These are phyloP conservation scores for Drosophila mayri DNA, from an alignment of 1,140 invertebrate genomes.

Conservation along the genomic window DNA sequence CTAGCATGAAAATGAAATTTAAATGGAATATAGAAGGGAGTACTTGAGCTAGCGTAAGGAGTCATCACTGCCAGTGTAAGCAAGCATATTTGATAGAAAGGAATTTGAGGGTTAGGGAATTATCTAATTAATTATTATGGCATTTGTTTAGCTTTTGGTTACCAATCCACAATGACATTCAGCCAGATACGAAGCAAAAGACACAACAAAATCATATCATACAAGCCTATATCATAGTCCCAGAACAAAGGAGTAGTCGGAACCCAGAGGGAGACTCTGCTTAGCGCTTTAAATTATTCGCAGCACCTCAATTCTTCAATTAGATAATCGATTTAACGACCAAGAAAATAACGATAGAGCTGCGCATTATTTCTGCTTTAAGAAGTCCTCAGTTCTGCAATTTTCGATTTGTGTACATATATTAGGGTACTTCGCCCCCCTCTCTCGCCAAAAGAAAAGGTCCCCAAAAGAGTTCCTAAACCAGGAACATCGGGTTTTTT, in stretches of 20 bases:
- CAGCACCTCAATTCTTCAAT: conserved; percentile 1
- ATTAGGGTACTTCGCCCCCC: conserved; percentile 34
- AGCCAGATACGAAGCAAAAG: conserved; percentile 41
- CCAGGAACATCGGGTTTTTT: conserved; percentile 66
- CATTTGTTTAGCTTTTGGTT: conserved; percentile 25
- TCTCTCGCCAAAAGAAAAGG: conserved; percentile 35
- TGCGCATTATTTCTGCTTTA: conserved; percentile 42
- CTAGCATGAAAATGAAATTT: conserved; percentile 5
- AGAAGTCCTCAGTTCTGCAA: conserved; percentile 36
- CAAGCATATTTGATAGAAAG: conserved; percentile 40
- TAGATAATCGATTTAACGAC: conserved; percentile 58
- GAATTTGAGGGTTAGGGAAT: conserved; percentile 10
- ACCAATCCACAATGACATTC: conserved; percentile 54
- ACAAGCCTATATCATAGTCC: conserved; percentile 59
- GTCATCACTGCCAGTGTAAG: conserved; percentile 72
- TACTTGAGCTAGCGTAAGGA: conserved; percentile 22
- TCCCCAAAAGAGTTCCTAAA: conserved; percentile 66
- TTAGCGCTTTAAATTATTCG: conserved; percentile 27
- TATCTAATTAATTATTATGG: conserved; percentile 24
- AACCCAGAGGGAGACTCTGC: conserved; percentile 1
- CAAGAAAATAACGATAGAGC: conserved; percentile 52
- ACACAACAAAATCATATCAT: conserved; percentile 76
- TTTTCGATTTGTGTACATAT: conserved; percentile 48
- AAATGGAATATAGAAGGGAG: background rate
- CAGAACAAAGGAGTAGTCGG: conserved; percentile 16